Base-by-base conservation (phyloP, 2,888 invertebrate species). In the Gandaritis pyraliata region DNA sequence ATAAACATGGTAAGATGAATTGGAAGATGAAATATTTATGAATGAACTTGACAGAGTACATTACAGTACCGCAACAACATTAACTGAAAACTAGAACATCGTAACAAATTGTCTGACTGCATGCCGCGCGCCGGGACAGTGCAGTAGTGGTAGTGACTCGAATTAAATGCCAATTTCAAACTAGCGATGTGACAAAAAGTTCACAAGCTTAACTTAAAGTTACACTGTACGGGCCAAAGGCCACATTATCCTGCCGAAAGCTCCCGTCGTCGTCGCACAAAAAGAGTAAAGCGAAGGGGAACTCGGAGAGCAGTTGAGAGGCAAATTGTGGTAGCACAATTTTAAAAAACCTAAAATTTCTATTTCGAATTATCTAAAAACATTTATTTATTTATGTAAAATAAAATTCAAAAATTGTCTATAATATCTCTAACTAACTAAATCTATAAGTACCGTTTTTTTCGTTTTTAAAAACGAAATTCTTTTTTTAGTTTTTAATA, bases 111-210 rank as follows among this genome's bases (percentile, higher is more conserved):
- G 68, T 68, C 72, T 63, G 68, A 75, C 58, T 62, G 33, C 52
- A 66, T 70, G 73, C 73, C 65, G 62, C 65, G 48, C n/a, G n/a
- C n/a, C n/a, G n/a, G n/a, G n/a, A n/a, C n/a, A n/a, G n/a, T n/a
- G n/a, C n/a, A n/a, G n/a, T n/a, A n/a, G 15, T 11, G 30, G 13
- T 57, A 65, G 69, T 65, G 60, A 71, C 72, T 71, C 68, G 72
- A 80, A 80, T 81, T 79, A 79, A 82, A 80, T 77, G 68, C 74
- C 75, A 76, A 79, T 82, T 82, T 76, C 68, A 72, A 76, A 73
- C 74, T 66, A 70, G 72, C 70, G 60, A 73, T 72, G 72, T 76
- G 76, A 78, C 83, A 83, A 84, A 82, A 85, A 85, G 80, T 83
- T 82, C 70, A 71, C 72, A 72, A 79, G 81, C 75, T 74, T 76